phyloP scores from a whole-genome alignment of 2,113 vertebrate genomes.

The Phyllopteryx taeniolatus region DNA sequence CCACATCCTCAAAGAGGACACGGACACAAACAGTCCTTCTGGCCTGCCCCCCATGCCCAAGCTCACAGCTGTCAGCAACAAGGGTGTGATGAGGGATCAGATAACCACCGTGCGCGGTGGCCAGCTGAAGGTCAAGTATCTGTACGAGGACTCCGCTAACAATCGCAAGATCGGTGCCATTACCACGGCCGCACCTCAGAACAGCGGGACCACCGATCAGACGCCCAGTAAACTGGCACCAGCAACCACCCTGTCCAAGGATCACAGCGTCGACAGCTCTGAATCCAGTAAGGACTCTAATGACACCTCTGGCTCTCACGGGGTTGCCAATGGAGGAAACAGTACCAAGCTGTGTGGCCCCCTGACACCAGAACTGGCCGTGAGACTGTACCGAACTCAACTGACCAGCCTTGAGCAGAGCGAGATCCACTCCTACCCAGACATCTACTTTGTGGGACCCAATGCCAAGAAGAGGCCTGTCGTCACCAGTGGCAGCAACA shows the following conservation, averaged over 20 bases:
- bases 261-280: slow-evolving; percentile 77
- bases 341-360: slow-evolving; percentile 72
- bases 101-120: slow-evolving; percentile 70
- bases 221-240: slow-evolving; percentile 69
- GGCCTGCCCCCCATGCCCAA: slow-evolving; percentile 82
- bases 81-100: slow-evolving; percentile 81
- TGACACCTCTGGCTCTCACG: slow-evolving; percentile 64
- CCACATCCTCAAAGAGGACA: slow-evolving; percentile 84
- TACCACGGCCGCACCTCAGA: slow-evolving; percentile 71
- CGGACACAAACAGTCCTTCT: slow-evolving; percentile 80
- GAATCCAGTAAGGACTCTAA: slow-evolving; percentile 71
- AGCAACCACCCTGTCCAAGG: slow-evolving; percentile 72
- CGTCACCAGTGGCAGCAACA: slow-evolving; percentile 86
- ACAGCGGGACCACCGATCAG: slow-evolving; percentile 56
- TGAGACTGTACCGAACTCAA: slow-evolving; percentile 88
- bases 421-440: slow-evolving; percentile 85
- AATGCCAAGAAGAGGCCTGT: slow-evolving; percentile 91
- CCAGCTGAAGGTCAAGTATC: slow-evolving; percentile 89
- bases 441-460: slow-evolving; percentile 93
- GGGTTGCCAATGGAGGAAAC: slow-evolving; percentile 41
- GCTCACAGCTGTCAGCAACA: slow-evolving; percentile 79
- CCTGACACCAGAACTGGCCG: slow-evolving; percentile 84
- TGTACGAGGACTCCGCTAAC: slow-evolving; percentile 86
- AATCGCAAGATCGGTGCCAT: slow-evolving; percentile 76
- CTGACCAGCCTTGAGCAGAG: slow-evolving; percentile 86